Evolutionary conservation across 2,888 invertebrate genomes (phyloP), one percentile per base, ranked within the genome.

Genomic region (Mesorhabditis belari): DNA sequence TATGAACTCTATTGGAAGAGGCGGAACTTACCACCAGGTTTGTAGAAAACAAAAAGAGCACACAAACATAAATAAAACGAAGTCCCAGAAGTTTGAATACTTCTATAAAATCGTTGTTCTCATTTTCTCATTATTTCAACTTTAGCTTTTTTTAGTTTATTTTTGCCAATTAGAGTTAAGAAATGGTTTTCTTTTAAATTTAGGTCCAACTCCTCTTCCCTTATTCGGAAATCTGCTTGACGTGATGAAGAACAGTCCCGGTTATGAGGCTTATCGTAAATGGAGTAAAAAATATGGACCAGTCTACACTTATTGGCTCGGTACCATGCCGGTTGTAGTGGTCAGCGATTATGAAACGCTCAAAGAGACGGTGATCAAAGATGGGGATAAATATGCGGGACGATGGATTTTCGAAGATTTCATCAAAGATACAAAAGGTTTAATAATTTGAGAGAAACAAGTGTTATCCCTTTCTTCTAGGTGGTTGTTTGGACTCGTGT

Each of bases 261-360:
- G 68, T 4, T 66, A 66, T 28, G 51, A 62, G 52, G 65, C 65
- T 3, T 64, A 63, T 29, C 55, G 35, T 9, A 24, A 54, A 9
- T 66, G 64, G 62, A n/a, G 12, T n/a, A 35, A 35, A 28, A 23
- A 69, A 44, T 69, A 64, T 44, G 66, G 66, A 21, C 60, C 57
- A 35, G 52, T 64, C n/a, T 64, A 69, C 57, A 66, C 69, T 4
- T 66, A 60, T 28, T 66, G 69, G 66, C 50, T 69, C 6, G 69
- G 63, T 63, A 62, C 60, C 5, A 49, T 50, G 21, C 67, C 69
- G 0, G 60, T 64, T 5, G 50, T 70, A 4, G 51, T 60, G 1
- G 55, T 70, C 23, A 56, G 57, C 5, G 64, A 64, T 26, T 67
- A 63, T 24, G 60, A 66, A 21, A 53, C 60, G 1, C 57, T 70